phyloP scores from a whole-genome alignment of 1,140 invertebrate genomes.

The Drosophila erecta region DNA sequence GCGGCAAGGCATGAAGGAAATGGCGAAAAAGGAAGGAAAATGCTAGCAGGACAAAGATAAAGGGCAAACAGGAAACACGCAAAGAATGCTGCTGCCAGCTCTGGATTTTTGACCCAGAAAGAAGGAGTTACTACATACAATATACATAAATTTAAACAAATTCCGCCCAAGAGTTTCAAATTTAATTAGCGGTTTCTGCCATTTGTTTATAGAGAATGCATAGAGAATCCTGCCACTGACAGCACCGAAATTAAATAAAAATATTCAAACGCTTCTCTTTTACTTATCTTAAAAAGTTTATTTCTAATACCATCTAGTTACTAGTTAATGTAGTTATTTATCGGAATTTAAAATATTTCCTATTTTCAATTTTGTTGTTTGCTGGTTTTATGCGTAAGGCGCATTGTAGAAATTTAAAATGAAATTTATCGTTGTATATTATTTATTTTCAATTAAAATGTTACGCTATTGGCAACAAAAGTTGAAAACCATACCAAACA shows the following conservation, averaged over 20 bases:
- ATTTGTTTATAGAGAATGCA: conserved; percentile 14
- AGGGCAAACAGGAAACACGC: conserved; percentile 46
- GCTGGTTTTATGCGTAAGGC: no score
- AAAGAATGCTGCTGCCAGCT: conserved; percentile 50
- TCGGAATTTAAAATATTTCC: not conserved
- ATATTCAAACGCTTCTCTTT: not conserved
- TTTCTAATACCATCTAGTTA: no score
- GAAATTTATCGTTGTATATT: no score
- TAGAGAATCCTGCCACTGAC: not conserved
- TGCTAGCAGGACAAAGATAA: conserved; percentile 14
- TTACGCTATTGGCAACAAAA: not conserved
- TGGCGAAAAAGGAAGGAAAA: conserved; percentile 13
- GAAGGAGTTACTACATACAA: conserved; percentile 19
- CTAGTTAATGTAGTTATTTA: no score
- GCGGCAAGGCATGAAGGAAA: conserved; percentile 31
- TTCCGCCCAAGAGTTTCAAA: not conserved
- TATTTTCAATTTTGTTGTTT: not conserved
- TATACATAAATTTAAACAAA: conserved; percentile 37
- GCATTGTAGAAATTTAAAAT: no score
- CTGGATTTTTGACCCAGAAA: conserved; percentile 15
- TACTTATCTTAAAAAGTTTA: no score
- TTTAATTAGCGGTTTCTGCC: conserved; percentile 17
- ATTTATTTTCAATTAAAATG: no score
- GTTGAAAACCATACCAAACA: not conserved
- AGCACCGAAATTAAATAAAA: not conserved